Percentiles rank a stretch among this genome's conserved stretches.
These are phyloP conservation scores for Perdita meconis DNA, from an alignment of 2,888 invertebrate species.

Conservation along the genomic window DNA sequence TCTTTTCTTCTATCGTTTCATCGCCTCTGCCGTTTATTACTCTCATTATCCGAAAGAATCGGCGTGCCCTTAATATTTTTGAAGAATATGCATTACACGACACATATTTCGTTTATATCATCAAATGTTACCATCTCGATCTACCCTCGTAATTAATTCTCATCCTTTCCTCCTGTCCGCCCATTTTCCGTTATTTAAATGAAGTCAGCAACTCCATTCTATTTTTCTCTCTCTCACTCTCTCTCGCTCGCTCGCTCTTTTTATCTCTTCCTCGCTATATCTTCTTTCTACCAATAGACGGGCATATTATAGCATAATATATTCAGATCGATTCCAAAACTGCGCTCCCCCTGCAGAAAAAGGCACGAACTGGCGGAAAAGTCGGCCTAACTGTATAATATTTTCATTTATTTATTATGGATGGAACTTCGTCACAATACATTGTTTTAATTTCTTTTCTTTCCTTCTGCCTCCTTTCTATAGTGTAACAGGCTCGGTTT, in stretches of 20 bases:
- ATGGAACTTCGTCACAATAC: constrained; percentile 84
- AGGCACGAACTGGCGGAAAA: constrained; percentile 84
- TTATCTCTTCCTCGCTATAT: constrained; percentile 2
- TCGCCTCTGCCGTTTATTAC: constrained; percentile 24
- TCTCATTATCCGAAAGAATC: constrained; percentile 50
- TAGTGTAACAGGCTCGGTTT: constrained; percentile 67
- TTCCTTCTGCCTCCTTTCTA: constrained; percentile 53
- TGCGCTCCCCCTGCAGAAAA: constrained; percentile 81
- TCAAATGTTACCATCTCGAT: constrained; percentile 26
- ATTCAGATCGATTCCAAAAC: constrained; percentile 68
- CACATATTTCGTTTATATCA: constrained; percentile 20
- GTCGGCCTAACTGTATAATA: constrained; percentile 84
- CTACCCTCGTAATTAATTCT: constrained; percentile 30
- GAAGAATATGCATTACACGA: constrained; percentile 62
- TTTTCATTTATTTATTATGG: constrained; percentile 83
- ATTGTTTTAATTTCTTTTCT: constrained; percentile 75
- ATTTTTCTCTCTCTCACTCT: constrained; percentile 14
- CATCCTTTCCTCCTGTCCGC: constrained; percentile 37
- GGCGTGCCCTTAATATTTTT: constrained; percentile 41
- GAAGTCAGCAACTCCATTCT: constrained; percentile 9
- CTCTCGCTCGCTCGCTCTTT: too few species aligned
- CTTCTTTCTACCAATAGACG: constrained; percentile 38
- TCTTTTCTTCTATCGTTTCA: constrained; percentile 26
- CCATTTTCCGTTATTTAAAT: constrained; percentile 29
- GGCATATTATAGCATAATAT: constrained; percentile 64